A percentile compares a stretch with the other conserved stretches of the same genome.
phyloP scores from a whole-genome alignment of 2,113 vertebrate species.

The Anolis sagrei region DNA sequence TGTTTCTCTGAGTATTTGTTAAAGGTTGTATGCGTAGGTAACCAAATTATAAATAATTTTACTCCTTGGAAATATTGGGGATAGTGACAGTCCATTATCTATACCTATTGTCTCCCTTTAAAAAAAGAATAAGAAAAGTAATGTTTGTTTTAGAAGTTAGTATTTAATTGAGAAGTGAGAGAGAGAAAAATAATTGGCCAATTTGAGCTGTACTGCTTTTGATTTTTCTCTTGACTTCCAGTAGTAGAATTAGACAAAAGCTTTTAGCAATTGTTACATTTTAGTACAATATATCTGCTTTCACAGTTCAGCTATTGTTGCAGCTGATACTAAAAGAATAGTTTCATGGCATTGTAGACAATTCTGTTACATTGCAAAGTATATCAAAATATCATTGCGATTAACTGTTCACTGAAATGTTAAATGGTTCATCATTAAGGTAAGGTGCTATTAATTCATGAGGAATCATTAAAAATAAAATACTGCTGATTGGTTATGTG shows the following conservation, averaged over 20 bases:
- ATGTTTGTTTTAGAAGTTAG: not conserved
- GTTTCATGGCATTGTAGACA: conserved; percentile 15
- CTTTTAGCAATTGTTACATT: not conserved
- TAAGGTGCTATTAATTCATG: not conserved
- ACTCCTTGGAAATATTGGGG: no score
- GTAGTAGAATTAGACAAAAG: not conserved
- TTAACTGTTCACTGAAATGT: conserved; percentile 29
- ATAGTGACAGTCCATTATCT: no score
- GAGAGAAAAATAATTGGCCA: not conserved
- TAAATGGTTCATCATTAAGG: conserved; percentile 29
- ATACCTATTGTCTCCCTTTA: no score
- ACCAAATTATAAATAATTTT: no score
- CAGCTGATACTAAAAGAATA: no score
- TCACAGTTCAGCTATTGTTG: not conserved
- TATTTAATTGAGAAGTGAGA: not conserved
- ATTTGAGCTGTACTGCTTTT: not conserved
- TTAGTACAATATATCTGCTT: not conserved
- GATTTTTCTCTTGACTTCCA: not conserved
- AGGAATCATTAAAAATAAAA: conserved; percentile 14
- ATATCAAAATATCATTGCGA: not conserved
- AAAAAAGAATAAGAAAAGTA: no score
- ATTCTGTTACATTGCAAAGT: not conserved
- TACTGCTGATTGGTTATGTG: not conserved
- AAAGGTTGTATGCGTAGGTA: no score
- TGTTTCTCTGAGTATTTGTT: no score